Base-by-base conservation (phyloP, 92 coral and sea anemone genomes). In the Palythoa grandiflora region DNA sequence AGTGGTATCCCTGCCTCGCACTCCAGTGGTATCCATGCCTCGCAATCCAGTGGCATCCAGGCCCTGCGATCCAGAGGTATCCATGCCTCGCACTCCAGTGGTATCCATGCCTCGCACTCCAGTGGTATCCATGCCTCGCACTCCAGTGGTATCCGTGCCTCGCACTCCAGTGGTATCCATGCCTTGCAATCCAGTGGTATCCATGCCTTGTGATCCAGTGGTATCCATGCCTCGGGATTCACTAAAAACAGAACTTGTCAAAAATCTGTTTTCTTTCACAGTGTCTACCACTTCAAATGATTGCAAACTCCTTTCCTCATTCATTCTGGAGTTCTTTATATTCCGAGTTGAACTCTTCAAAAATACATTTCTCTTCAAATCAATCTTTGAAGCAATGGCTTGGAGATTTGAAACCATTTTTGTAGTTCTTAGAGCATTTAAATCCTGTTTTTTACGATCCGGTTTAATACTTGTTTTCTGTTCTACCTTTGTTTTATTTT, bases 381-480 rank as follows among this genome's bases (percentile, higher is more conserved):
- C 71, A 14, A 55, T 39, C 50, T 54, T 78, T 78, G 71, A 59
- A 47, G 14, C 83, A 78, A 78, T 78, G 15, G 83, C 83, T 57
- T 78, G 83, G 55, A 57, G 83, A 16, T 57, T 78, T 54, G 83
- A 37, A 44, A 78, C 66, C 55, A 57, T 54, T 54, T 78, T 78
- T 9, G 71, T 53, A 38, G 83, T 38, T 17, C 38, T 78, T 6
- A 36, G 16, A 37, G 48, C 1, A 21, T 19, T 57, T 57, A 55
- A 11, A 78, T 17, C 11, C 50, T 57, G 51, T 11, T 54, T 78
- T 36, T 38, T 68, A 55, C 17, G 50, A 63, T 37, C 11, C 20
- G 13, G 47, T 21, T 17, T 5, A 38, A 1, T 6, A 70, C 54
- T 36, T 13, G 77, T 40, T 73, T n/a, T 11, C 1, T 11, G 14